phyloP scores from a whole-genome alignment of 2,113 vertebrate species.

The Spea bombifrons region DNA sequence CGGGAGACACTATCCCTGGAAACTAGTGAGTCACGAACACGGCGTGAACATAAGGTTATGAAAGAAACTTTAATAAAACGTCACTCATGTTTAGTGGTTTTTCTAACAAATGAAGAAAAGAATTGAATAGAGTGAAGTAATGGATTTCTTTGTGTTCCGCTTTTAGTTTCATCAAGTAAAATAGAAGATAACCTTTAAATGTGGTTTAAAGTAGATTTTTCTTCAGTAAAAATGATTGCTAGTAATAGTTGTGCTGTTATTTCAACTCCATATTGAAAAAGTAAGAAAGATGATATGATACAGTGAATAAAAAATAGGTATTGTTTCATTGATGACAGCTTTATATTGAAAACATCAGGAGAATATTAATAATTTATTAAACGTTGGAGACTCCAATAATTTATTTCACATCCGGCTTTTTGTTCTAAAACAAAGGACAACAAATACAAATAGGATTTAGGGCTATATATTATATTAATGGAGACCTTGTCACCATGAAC shows the following conservation, averaged over 20 bases:
- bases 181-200: background rate
- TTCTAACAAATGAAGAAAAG: background rate
- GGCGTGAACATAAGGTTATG: no score
- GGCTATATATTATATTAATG: background rate
- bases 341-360: background rate
- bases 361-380: constrained; percentile 26
- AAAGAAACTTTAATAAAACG: background rate
- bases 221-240: background rate
- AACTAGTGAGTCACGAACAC: no score
- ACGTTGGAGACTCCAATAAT: constrained; percentile 4
- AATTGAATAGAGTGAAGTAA: background rate
- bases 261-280: background rate
- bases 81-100: background rate
- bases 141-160: background rate
- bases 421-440: background rate
- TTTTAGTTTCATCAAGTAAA: background rate
- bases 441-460: background rate
- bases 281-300: background rate
- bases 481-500: background rate
- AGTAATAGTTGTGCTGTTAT: background rate
- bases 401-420: constrained; percentile 6
- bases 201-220: background rate
- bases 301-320: constrained; percentile 3
- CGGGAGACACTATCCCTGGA: no score
- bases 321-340: constrained; percentile 3